Evolutionary conservation across 53 echinoderm and acorn worm species (phyloP).

Genomic region (Luidia sarsii): DNA sequence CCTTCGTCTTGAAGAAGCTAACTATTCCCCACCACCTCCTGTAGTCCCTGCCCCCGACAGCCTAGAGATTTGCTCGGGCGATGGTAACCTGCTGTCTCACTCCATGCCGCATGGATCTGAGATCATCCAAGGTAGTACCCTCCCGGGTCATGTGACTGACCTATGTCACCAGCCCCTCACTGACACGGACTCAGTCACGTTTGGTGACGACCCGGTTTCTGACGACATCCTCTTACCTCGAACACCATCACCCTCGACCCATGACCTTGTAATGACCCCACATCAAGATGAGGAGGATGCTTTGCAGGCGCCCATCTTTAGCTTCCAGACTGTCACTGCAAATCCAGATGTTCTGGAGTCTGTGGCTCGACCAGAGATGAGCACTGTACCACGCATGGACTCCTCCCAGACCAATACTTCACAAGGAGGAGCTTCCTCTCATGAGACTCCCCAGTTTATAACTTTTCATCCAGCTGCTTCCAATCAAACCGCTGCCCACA

Average conservation of each 20-base stretch:
- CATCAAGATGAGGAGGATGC: conserved; percentile 12
- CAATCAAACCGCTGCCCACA: background rate
- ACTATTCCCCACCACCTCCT: conserved; percentile 86
- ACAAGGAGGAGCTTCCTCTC: background rate
- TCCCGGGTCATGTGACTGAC: conserved; percentile 57
- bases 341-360: conserved; percentile 22
- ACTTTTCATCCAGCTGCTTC: background rate
- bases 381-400: too few species aligned
- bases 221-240: conserved; percentile 18
- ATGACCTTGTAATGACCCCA: conserved; percentile 65
- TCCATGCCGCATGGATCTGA: background rate
- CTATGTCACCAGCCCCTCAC: conserved; percentile 35
- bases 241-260: conserved; percentile 53
- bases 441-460: background rate
- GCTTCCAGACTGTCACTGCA: background rate
- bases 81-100: background rate
- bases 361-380: conserved; percentile 10
- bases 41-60: background rate
- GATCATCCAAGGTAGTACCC: conserved; percentile 51
- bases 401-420: background rate
- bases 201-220: conserved; percentile 5
- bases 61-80: background rate
- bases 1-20: conserved; percentile 60
- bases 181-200: conserved; percentile 29
- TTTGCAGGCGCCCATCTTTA: background rate